phyloP scores from a whole-genome alignment of 53 echinoderm and acorn worm genomes.

The Stichopus horrens region DNA sequence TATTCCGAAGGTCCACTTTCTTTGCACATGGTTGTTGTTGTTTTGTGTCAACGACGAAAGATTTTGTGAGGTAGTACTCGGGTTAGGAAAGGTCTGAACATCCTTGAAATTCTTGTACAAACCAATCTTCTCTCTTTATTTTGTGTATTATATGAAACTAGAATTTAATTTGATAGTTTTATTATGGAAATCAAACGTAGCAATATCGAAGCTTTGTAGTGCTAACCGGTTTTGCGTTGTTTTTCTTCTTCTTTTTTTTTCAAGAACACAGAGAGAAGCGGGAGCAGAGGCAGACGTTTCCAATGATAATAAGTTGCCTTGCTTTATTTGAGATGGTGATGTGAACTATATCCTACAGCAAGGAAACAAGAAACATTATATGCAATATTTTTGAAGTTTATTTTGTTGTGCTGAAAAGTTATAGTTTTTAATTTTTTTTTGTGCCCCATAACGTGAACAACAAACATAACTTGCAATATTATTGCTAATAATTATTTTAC shows the following conservation, averaged over 20 bases:
- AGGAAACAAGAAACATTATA: background rate
- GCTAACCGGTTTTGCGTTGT: constrained; percentile 1
- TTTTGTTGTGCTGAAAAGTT: background rate
- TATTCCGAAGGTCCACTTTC: constrained; percentile 21
- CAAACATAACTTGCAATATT: no score
- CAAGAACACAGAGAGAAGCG: no score
- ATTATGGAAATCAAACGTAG: constrained; percentile 8
- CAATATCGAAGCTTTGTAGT: constrained; percentile 20
- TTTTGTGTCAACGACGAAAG: background rate
- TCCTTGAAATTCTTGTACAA: constrained; percentile 25
- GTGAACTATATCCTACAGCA: background rate
- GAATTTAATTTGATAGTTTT: constrained; percentile 31
- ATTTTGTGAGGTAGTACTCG: background rate
- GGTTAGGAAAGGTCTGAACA: background rate
- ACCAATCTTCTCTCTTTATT: constrained; percentile 1
- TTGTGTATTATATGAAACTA: constrained; percentile 23
- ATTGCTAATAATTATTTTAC: no score
- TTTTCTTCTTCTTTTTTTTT: background rate
- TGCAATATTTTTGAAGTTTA: background rate
- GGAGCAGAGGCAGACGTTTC: background rate
- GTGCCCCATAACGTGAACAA: no score
- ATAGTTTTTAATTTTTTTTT: background rate
- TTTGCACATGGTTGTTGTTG: constrained; percentile 36
- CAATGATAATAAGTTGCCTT: background rate
- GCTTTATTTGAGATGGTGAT: background rate